phyloP scores from a whole-genome alignment of 2,888 invertebrate species.

The Priocnemis perturbator region DNA sequence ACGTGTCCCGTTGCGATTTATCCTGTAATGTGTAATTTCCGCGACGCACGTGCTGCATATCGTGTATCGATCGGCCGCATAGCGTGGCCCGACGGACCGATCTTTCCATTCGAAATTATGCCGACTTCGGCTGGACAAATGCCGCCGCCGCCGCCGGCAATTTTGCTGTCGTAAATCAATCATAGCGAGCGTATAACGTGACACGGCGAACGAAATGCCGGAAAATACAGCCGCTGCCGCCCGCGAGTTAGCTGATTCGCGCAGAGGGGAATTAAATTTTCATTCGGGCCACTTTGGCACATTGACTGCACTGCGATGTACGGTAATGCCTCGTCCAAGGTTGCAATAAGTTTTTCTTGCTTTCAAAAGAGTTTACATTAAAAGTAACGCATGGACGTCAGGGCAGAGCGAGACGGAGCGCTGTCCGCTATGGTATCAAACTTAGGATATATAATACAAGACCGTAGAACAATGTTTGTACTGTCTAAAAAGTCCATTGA shows the following conservation, averaged over 20 bases:
- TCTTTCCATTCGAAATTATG: conserved; percentile 1
- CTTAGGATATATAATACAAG: no score
- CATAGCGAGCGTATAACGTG: conserved; percentile 20
- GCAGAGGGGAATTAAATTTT: conserved; percentile 23
- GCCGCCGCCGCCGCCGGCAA: background rate
- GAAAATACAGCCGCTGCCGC: conserved; percentile 8
- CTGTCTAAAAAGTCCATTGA: background rate
- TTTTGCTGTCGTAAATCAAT: conserved; percentile 18
- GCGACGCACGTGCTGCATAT: no score
- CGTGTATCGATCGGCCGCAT: background rate
- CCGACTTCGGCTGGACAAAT: background rate
- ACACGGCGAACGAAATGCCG: conserved; percentile 15
- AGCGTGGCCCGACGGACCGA: background rate
- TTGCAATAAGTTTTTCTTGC: no score
- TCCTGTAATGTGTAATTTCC: no score
- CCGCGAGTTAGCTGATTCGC: conserved; percentile 16
- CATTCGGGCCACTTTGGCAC: background rate
- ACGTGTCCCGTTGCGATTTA: no score
- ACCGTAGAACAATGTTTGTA: background rate
- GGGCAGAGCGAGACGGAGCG: no score
- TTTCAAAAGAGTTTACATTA: no score
- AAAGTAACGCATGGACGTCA: no score
- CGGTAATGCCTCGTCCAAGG: no score
- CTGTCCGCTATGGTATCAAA: no score
- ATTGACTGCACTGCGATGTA: background rate